These are phyloP conservation scores for Conomelus anceps DNA, from an alignment of 2,888 invertebrate species.

Conservation along the genomic window DNA sequence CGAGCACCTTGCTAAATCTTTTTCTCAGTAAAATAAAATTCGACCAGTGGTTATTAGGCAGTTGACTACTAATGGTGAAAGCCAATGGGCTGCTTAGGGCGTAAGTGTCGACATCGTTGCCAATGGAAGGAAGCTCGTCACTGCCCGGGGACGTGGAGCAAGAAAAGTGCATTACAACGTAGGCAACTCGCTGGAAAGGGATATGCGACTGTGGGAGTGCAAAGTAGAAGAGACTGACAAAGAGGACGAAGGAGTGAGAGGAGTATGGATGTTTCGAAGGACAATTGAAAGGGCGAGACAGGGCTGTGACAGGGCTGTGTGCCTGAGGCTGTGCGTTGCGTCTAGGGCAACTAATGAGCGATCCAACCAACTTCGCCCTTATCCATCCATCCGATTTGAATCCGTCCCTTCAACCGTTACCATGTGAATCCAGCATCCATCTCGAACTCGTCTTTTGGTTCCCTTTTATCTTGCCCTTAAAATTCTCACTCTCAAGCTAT, in stretches of 20 bases:
- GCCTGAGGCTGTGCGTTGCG: background rate
- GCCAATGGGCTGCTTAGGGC: background rate
- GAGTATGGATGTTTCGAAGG: background rate
- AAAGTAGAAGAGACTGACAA: too few relatives aligned
- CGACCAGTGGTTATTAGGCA: background rate
- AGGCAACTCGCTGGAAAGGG: background rate
- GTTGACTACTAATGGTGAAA: background rate
- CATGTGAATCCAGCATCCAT: background rate
- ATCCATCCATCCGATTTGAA: background rate
- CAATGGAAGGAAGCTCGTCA: background rate
- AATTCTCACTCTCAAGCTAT: background rate
- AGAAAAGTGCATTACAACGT: background rate
- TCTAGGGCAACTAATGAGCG: background rate
- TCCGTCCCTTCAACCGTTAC: background rate
- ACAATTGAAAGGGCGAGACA: background rate
- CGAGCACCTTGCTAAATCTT: background rate
- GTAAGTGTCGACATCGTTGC: background rate
- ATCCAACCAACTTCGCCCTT: background rate
- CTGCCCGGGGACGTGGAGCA: background rate
- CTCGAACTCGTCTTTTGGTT: background rate
- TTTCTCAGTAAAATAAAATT: background rate
- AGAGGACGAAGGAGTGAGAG: background rate
- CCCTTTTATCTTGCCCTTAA: background rate
- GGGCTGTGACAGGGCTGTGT: background rate
- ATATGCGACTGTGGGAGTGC: too few relatives aligned